phyloP scores from a whole-genome alignment of 2,888 invertebrate genomes.

The Hydriomena furcata region DNA sequence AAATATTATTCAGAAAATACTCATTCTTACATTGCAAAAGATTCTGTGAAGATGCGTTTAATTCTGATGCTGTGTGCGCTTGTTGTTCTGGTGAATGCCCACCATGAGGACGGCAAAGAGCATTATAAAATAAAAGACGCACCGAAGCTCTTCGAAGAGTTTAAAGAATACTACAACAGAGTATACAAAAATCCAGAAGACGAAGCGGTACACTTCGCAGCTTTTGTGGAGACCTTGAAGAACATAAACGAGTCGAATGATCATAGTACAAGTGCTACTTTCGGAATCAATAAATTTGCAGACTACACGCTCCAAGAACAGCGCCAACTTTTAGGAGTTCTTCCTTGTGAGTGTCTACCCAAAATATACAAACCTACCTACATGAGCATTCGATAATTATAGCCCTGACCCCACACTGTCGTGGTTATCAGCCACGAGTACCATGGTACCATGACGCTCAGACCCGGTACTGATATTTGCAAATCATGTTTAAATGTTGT shows the following conservation, averaged over 20 bases:
- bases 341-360: too few relatives aligned
- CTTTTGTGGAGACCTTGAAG: slow-evolving; percentile 31
- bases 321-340: too few relatives aligned
- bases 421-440: too few relatives aligned
- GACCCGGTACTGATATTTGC: too few relatives aligned
- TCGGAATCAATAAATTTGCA: too few relatives aligned
- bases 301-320: too few relatives aligned
- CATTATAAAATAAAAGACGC: slow-evolving; percentile 34
- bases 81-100: not conserved
- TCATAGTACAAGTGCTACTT: too few relatives aligned
- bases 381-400: too few relatives aligned
- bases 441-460: too few relatives aligned
- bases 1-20: too few relatives aligned
- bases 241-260: slow-evolving; percentile 17
- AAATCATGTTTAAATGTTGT: too few relatives aligned
- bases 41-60: not conserved
- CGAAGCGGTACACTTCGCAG: slow-evolving; percentile 37
- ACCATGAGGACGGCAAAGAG: not conserved
- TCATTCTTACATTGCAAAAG: not conserved
- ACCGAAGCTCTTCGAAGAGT: slow-evolving; percentile 42
- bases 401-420: too few relatives aligned
- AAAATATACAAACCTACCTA: not conserved
- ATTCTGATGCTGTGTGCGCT: not conserved
- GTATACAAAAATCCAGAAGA: slow-evolving; percentile 42
- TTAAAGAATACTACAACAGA: slow-evolving; percentile 38